Percentiles rank a stretch among this genome's conserved stretches.
Conservation (phyloP, 2,888 invertebrate genomes). For the Xylophagus ater region DNA sequence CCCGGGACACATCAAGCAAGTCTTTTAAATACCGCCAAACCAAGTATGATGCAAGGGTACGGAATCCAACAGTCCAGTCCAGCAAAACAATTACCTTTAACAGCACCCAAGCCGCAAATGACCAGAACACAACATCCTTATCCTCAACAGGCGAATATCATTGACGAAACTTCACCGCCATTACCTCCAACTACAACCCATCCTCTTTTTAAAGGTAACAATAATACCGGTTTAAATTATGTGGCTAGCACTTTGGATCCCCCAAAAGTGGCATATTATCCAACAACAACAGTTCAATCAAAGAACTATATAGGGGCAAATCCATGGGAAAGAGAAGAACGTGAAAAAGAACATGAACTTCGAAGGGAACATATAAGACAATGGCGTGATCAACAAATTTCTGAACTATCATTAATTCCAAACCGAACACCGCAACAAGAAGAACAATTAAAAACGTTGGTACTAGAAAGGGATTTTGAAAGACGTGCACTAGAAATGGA, state of each 20-base stretch:
- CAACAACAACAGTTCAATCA: slow-evolving; percentile 30
- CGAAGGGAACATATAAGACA: slow-evolving; percentile 63
- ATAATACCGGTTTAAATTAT: slow-evolving; percentile 40
- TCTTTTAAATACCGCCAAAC: slow-evolving; percentile 4
- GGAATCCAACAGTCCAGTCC: slow-evolving; percentile 33
- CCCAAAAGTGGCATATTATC: slow-evolving; percentile 61
- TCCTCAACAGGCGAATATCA: slow-evolving; percentile 12
- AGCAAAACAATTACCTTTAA: slow-evolving; percentile 44
- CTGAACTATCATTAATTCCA: slow-evolving; percentile 58
- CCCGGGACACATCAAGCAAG: not conserved
- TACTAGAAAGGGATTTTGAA: slow-evolving; percentile 90
- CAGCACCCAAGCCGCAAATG: slow-evolving; percentile 47
- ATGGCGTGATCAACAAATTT: slow-evolving; percentile 79
- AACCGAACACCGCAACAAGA: slow-evolving; percentile 68
- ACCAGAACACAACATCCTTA: slow-evolving; percentile 19
- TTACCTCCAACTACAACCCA: slow-evolving; percentile 60
- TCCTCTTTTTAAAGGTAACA: slow-evolving; percentile 47
- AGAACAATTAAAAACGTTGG: slow-evolving; percentile 77
- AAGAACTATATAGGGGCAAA: slow-evolving; percentile 45
- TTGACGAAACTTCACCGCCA: slow-evolving; percentile 42
- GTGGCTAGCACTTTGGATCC: slow-evolving; percentile 64
- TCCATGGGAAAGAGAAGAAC: slow-evolving; percentile 90
- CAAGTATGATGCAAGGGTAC: slow-evolving; percentile 21
- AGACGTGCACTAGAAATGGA: slow-evolving; percentile 71
- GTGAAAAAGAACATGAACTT: slow-evolving; percentile 67